Evolutionary conservation across 2,113 vertebrate genomes (phyloP).

Genomic region (Marmota flaviventris): DNA sequence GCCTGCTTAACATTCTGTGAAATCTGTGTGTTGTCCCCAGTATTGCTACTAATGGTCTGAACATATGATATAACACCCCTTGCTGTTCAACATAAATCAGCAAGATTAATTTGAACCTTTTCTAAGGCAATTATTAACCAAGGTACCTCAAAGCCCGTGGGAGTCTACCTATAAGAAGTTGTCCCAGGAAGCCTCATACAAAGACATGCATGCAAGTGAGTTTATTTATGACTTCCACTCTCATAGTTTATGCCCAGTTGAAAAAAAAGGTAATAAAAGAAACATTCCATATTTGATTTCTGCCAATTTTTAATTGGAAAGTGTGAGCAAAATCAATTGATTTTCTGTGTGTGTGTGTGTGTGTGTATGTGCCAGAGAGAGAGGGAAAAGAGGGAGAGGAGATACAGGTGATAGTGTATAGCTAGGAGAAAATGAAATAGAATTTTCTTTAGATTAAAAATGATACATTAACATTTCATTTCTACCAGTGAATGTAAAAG

Average conservation of each 20-base stretch:
- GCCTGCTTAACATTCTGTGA: neutral
- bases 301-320: neutral
- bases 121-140: neutral
- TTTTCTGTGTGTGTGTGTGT: neutral
- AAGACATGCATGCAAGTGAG: neutral
- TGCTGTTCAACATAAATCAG: neutral
- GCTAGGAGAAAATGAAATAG: conserved; percentile 9
- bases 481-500: conserved; percentile 3
- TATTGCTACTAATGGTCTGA: neutral
- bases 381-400: no score
- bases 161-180: neutral
- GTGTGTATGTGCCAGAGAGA: neutral
- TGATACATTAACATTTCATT: conserved; percentile 22
- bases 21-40: neutral
- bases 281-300: neutral
- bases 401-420: no score
- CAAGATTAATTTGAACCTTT: neutral
- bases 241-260: neutral
- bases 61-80: neutral
- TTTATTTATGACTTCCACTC: neutral
- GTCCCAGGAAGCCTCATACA: neutral
- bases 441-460: conserved; percentile 27
- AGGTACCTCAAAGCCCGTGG: neutral
- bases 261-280: conserved; percentile 4
- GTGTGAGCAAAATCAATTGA: neutral